Base-by-base conservation (phyloP, 1,140 invertebrate species). In the Drosophila equinoxialis region DNA sequence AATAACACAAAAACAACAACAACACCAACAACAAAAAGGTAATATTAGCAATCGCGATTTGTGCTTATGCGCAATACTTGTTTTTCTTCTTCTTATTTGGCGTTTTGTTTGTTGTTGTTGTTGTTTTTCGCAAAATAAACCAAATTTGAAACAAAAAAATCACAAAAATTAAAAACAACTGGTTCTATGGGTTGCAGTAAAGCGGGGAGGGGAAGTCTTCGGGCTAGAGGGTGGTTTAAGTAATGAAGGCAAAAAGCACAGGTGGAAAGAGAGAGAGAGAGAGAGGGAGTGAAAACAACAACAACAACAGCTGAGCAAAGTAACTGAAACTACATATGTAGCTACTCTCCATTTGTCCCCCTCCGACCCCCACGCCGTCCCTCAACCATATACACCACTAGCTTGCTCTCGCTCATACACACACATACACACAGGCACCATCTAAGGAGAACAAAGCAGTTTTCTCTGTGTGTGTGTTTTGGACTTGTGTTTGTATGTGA, bases 261-360 rank as follows among this genome's bases (percentile, higher is more conserved):
- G 55, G 33, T 71, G 71, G 66, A 73, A 17, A 35, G 13, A 17
- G 13, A 17, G 17, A 6, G 4, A 63, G 77, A 74, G 74, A 61
- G 75, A 78, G 33, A 11, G 4, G 59, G 78, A 74, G 75, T 55
- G 72, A 81, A 67, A 81, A 82, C 71, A 86, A 20, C 37, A 13
- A 20, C 37, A 13, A 59, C 59, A 87, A 87, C 83, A 86, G 83
- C 83, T 87, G 83, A 79, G 76, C 65, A 79, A 86, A 76, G 66
- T 71, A 82, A 85, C 67, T 69, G 69, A 71, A 79, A 65, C 71
- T 63, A 74, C 51, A 23, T 11, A n/a, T n/a, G n/a, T n/a, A 51
- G 3, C 7, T 30, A 45, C 48, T 65, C 69, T 61, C 48, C 37
- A 42, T 23, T 45, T 58, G 41, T 71, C 45, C 55, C 68, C 48